phyloP scores from a whole-genome alignment of 2,797 vertebrate genomes.

The Ctenopoma multispine region DNA sequence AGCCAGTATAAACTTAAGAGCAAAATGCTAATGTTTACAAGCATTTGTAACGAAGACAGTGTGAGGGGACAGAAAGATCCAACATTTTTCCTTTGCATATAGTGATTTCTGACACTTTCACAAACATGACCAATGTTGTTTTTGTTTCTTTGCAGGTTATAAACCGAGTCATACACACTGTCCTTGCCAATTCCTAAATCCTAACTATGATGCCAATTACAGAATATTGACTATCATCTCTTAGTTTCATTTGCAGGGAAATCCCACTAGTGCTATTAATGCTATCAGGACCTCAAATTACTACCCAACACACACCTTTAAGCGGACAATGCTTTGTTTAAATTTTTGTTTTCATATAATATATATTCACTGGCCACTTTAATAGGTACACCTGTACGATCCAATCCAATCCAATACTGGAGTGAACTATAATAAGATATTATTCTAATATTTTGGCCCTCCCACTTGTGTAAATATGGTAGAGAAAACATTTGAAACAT shows the following conservation, averaged over 20 bases:
- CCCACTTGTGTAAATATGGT: too few species aligned
- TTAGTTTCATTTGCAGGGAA: not conserved
- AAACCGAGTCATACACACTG: not conserved
- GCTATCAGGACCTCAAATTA: not conserved
- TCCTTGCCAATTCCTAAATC: not conserved
- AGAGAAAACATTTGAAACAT: too few species aligned
- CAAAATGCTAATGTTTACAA: conserved; percentile 31
- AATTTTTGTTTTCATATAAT: too few species aligned
- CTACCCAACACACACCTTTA: not conserved
- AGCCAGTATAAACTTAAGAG: conserved; percentile 5
- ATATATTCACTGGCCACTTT: too few species aligned
- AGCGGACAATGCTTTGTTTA: too few species aligned
- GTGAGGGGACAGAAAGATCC: conserved; percentile 9
- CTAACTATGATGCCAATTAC: not conserved
- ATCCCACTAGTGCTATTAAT: not conserved
- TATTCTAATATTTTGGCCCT: too few species aligned
- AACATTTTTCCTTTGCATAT: conserved; percentile 12
- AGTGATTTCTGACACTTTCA: conserved; percentile 32
- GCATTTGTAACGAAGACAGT: conserved; percentile 22
- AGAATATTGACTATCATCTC: not conserved
- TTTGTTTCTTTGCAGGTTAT: conserved; percentile 16
- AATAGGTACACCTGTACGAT: too few species aligned
- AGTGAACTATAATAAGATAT: too few species aligned
- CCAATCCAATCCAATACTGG: too few species aligned
- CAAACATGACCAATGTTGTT: conserved; percentile 61